Evolutionary conservation across 2,113 vertebrate genomes (phyloP).

Genomic region (Hepsetus odoe): DNA sequence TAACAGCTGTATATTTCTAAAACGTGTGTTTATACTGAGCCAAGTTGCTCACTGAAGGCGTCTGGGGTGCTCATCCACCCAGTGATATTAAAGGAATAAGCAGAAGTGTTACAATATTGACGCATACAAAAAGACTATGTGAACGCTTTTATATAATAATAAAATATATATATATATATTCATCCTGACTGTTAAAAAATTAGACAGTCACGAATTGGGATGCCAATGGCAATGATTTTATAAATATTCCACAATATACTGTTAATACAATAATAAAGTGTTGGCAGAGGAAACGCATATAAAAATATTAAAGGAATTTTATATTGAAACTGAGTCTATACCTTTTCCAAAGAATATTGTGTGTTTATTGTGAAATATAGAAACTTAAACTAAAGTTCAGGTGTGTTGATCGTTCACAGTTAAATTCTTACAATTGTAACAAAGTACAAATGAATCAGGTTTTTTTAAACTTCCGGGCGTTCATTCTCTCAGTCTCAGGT

Average conservation of each 20-base stretch:
- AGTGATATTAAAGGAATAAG: not conserved
- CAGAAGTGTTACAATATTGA: not conserved
- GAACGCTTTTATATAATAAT: no score
- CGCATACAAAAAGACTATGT: not conserved
- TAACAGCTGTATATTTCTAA: conserved; percentile 1
- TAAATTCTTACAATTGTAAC: conserved; percentile 15
- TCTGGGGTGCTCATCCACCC: not conserved
- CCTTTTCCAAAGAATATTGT: conserved; percentile 9
- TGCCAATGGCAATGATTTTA: not conserved
- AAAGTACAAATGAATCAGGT: no score
- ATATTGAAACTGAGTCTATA: not conserved
- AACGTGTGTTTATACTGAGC: not conserved
- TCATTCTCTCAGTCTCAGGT: not conserved
- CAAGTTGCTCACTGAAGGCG: not conserved
- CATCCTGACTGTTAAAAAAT: not conserved
- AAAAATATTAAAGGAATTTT: not conserved
- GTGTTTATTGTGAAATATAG: conserved; percentile 9
- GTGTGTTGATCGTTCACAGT: not conserved
- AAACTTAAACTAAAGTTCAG: not conserved
- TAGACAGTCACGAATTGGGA: not conserved
- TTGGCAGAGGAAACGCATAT: not conserved
- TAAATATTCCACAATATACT: conserved; percentile 21
- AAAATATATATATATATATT: no score
- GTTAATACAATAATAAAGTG: conserved; percentile 10
- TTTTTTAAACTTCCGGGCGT: no score